phyloP scores from a whole-genome alignment of 2,113 vertebrate species.

The Uria aalge region DNA sequence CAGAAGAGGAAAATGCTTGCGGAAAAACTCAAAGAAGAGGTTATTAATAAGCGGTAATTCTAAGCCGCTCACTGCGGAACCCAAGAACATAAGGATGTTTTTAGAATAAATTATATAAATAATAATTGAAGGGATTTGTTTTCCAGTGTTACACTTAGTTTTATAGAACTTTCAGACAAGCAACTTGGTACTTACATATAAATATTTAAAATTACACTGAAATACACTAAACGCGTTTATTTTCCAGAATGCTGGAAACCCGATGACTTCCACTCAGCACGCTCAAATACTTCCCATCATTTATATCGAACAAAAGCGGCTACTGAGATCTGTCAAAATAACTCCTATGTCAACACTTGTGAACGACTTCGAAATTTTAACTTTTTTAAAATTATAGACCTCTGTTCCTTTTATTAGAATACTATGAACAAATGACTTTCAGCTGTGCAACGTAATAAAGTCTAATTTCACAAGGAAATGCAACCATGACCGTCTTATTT shows the following conservation, averaged over 20 bases:
- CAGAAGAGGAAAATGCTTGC: constrained; percentile 94
- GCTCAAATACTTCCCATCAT: too few relatives aligned
- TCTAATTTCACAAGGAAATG: neutral
- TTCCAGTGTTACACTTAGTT: constrained; percentile 3
- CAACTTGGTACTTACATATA: neutral
- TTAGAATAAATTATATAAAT: constrained; percentile 55
- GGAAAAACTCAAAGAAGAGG: constrained; percentile 97
- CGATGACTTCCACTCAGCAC: neutral
- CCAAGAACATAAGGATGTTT: neutral
- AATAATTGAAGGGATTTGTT: constrained; percentile 27
- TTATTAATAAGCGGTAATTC: constrained; percentile 87
- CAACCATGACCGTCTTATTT: neutral
- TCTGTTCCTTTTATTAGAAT: neutral
- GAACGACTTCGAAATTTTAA: neutral
- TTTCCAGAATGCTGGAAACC: neutral
- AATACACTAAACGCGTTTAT: fast-evolving
- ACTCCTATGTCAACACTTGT: neutral
- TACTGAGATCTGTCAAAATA: neutral
- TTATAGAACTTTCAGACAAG: neutral
- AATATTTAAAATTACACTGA: neutral
- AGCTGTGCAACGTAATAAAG: neutral
- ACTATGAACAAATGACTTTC: neutral
- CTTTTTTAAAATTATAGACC: neutral
- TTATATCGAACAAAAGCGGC: neutral
- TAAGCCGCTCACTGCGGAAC: neutral